Evolutionary conservation across 2,888 invertebrate genomes (phyloP).

Genomic region (Acleris cristana): DNA sequence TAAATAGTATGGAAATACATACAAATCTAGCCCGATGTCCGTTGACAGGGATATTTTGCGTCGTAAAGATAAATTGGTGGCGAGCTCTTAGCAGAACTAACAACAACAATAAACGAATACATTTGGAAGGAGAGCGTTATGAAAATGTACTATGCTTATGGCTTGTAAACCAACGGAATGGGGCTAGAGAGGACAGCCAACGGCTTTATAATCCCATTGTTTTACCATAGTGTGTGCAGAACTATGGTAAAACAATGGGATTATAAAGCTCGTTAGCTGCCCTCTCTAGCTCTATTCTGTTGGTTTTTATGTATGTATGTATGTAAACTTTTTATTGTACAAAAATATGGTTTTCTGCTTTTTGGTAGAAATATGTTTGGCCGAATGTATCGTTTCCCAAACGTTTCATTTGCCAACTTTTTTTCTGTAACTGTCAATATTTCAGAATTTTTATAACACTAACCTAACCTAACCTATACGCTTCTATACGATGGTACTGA

Average conservation of each 20-base stretch:
- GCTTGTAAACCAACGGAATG: conserved; percentile 3
- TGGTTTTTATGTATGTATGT: no score
- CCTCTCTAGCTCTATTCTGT: background rate
- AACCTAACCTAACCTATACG: no score
- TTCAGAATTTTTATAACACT: no score
- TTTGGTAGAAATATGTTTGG: no score
- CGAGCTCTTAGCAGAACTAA: conserved; percentile 21
- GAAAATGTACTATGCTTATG: conserved; percentile 26
- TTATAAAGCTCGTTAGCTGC: background rate
- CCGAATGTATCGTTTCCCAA: no score
- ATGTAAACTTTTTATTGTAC: no score
- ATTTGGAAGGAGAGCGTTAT: conserved; percentile 18
- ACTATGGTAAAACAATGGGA: background rate
- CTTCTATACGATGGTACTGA: no score
- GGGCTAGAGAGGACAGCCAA: background rate
- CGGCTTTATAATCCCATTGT: background rate
- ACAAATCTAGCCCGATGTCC: background rate
- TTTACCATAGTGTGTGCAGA: no score
- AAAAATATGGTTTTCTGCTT: no score
- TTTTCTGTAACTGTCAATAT: no score
- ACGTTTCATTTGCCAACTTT: no score
- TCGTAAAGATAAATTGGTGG: background rate
- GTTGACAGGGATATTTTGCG: background rate
- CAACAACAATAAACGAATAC: conserved; percentile 27
- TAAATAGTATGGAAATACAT: background rate